Percentiles rank a stretch among this genome's conserved stretches.
phyloP scores from a whole-genome alignment of 2,797 vertebrate genomes.

The Artibeus jamaicensis region DNA sequence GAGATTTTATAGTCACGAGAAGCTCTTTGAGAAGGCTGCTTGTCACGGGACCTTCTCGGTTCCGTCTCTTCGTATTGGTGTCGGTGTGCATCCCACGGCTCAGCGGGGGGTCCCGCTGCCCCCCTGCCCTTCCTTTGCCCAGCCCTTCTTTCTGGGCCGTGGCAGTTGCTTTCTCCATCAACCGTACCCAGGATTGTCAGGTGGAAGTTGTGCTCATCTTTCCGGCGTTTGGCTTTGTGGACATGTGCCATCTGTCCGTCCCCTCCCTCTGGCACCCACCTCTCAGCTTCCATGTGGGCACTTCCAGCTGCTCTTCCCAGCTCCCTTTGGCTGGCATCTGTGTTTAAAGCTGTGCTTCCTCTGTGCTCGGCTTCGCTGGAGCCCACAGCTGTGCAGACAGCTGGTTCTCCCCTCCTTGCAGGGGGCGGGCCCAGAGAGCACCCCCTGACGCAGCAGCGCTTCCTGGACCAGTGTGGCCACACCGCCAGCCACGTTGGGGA shows the following conservation, averaged over 20 bases:
- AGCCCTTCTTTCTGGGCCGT: too few relatives aligned
- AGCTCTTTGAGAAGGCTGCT: too few relatives aligned
- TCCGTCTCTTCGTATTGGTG: background rate
- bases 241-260: background rate
- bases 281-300: background rate
- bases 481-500: background rate
- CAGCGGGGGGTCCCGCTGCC: background rate
- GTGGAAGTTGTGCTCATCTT: background rate
- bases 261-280: background rate
- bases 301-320: background rate
- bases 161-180: too few relatives aligned
- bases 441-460: too few relatives aligned
- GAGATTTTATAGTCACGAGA: background rate
- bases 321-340: too few relatives aligned
- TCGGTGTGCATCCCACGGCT: too few relatives aligned
- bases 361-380: background rate
- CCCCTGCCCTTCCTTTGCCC: too few relatives aligned
- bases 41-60: fast-evolving
- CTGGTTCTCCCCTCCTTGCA: background rate
- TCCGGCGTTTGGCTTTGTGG: background rate
- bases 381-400: background rate
- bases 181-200: background rate
- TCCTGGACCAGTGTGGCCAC: background rate
- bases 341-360: too few relatives aligned
- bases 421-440: background rate